Percentiles rank a stretch among this genome's conserved stretches.
These are phyloP conservation scores for Pherbina coryleti DNA, from an alignment of 2,888 invertebrate genomes.

Conservation along the genomic window DNA sequence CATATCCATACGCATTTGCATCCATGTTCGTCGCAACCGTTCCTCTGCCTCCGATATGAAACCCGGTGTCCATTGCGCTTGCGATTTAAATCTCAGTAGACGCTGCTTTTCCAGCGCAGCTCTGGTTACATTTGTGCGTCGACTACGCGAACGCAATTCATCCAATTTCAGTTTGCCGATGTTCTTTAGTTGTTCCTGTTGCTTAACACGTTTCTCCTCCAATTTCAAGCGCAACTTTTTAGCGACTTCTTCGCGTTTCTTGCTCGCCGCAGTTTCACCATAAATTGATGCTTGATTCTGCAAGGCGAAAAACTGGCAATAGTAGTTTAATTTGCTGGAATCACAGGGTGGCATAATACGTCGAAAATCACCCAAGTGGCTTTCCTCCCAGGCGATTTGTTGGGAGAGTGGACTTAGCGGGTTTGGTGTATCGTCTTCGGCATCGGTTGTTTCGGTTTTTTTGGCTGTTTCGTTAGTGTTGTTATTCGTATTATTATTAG, in stretches of 20 bases:
- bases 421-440: not conserved
- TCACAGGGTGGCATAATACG: constrained; percentile 75
- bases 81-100: constrained; percentile 48
- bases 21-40: constrained; percentile 71
- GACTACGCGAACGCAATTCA: constrained; percentile 39
- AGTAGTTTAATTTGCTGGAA: constrained; percentile 71
- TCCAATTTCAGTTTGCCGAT: constrained; percentile 47
- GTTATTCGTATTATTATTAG: not conserved
- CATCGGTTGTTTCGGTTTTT: constrained; percentile 13
- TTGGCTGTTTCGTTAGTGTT: not conserved
- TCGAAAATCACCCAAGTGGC: constrained; percentile 81
- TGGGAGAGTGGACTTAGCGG: constrained; percentile 71
- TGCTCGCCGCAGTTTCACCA: constrained; percentile 81
- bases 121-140: constrained; percentile 69
- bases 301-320: constrained; percentile 77
- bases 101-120: constrained; percentile 65
- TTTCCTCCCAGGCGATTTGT: constrained; percentile 80
- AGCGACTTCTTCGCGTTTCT: constrained; percentile 82
- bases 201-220: constrained; percentile 62
- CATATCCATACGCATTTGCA: constrained; percentile 59
- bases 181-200: constrained; percentile 53
- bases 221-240: constrained; percentile 77
- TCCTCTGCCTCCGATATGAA: constrained; percentile 74
- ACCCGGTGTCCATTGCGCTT: constrained; percentile 63
- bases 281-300: constrained; percentile 78